phyloP scores from a whole-genome alignment of 2,888 invertebrate species.

The Neoaliturus tenellus region DNA sequence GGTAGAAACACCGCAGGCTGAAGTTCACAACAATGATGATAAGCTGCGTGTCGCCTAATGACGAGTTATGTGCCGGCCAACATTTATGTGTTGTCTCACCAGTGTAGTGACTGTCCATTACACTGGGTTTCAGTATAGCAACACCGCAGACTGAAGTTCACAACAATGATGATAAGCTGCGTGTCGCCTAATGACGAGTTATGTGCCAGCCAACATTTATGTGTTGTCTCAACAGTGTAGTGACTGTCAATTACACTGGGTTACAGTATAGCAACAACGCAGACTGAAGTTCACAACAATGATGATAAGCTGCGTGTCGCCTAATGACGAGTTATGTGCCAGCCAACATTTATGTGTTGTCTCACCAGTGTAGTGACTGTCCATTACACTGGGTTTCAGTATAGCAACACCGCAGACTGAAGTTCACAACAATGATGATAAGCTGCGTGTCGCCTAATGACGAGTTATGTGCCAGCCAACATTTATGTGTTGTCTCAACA shows the following conservation, averaged over 20 bases:
- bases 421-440: background rate
- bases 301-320: background rate
- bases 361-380: background rate
- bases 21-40: background rate
- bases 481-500: background rate
- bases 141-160: background rate
- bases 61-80: constrained; percentile 11
- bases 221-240: background rate
- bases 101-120: background rate
- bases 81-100: background rate
- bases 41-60: background rate
- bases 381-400: background rate
- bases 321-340: constrained; percentile 20
- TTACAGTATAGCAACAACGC: background rate
- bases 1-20: background rate
- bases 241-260: background rate
- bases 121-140: background rate
- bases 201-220: constrained; percentile 6
- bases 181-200: constrained; percentile 2
- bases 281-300: background rate
- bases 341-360: constrained; percentile 12
- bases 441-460: background rate
- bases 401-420: background rate
- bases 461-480: constrained; percentile 6
- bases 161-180: background rate